A percentile compares a stretch with the other conserved stretches of the same genome.
Conservation (phyloP, 2,888 invertebrate species). For the Lasioglossum vierecki region DNA sequence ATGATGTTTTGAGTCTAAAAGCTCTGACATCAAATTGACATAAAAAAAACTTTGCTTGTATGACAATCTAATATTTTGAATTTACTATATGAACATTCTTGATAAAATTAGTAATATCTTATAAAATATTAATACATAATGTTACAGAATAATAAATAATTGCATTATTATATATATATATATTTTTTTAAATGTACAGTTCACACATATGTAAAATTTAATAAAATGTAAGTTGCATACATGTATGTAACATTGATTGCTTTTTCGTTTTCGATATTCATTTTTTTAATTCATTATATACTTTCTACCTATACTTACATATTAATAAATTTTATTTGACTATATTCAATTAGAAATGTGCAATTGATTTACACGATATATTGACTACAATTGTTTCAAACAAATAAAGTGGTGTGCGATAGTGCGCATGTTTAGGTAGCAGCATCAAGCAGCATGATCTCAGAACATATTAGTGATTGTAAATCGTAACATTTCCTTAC, state of each 20-base stretch:
- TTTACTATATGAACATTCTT: background rate
- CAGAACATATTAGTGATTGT: conserved; percentile 27
- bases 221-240: background rate
- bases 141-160: background rate
- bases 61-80: background rate
- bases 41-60: background rate
- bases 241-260: background rate
- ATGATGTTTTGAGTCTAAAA: background rate
- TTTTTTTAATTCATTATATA: background rate
- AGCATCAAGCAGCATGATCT: conserved; percentile 24
- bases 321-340: background rate
- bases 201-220: background rate
- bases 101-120: background rate
- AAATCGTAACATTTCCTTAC: conserved; percentile 30
- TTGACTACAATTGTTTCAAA: background rate
- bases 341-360: background rate
- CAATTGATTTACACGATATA: background rate
- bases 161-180: background rate
- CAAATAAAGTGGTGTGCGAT: conserved; percentile 24
- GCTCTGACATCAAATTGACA: background rate
- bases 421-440: conserved; percentile 46
- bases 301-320: background rate
- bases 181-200: background rate
- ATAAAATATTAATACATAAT: background rate
- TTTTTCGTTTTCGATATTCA: background rate